A percentile compares a stretch with the other conserved stretches of the same genome.
These are phyloP conservation scores for Calypte anna DNA, from an alignment of 2,113 vertebrate genomes.

Conservation along the genomic window DNA sequence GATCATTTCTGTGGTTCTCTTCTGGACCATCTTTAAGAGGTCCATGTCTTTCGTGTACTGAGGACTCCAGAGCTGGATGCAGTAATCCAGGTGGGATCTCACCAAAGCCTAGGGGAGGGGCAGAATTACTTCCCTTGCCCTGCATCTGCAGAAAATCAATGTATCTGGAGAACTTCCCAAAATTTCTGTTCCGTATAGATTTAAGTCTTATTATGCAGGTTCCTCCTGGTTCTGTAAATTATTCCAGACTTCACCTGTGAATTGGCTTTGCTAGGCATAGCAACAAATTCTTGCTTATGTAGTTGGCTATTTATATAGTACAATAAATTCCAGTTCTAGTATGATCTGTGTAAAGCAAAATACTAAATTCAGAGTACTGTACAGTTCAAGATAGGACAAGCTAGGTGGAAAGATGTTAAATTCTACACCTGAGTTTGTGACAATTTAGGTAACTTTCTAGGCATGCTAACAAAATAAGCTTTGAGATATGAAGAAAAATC, in stretches of 20 bases:
- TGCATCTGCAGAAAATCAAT: not conserved
- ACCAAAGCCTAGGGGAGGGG: rapidly evolving
- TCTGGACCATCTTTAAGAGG: not conserved
- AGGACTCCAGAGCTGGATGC: not conserved
- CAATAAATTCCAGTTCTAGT: not conserved
- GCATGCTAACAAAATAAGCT: not conserved
- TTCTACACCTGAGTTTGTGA: not conserved
- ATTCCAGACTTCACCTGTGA: not conserved
- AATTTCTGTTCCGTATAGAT: not conserved
- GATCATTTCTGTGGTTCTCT: not conserved
- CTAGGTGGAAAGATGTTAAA: not conserved
- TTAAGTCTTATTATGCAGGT: not conserved
- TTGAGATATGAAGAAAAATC: not conserved
- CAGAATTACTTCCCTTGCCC: not conserved
- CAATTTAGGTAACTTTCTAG: not conserved
- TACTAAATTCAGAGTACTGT: not conserved
- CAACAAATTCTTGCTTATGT: not conserved
- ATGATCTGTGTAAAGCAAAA: not conserved
- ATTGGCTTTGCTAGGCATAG: not conserved
- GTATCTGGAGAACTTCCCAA: not conserved
- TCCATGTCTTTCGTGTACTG: not conserved
- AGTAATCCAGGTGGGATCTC: not conserved
- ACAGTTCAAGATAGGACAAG: not conserved
- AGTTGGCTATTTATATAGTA: not conserved
- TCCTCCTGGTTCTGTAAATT: not conserved